Evolutionary conservation across 2,888 invertebrate species (phyloP).

Genomic region (Apotomis capreana): DNA sequence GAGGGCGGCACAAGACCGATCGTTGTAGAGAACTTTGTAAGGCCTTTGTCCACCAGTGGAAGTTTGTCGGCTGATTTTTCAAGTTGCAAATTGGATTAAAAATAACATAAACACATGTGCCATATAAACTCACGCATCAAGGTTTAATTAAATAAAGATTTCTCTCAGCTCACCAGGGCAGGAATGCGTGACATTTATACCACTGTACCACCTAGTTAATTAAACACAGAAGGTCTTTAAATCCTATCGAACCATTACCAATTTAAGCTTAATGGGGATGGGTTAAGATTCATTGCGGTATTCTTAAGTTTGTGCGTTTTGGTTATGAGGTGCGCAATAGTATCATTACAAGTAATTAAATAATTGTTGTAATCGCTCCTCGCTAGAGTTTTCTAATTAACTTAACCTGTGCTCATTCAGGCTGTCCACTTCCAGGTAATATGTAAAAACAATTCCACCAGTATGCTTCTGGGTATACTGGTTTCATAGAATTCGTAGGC

Average conservation of each 20-base stretch:
- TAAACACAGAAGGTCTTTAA: not conserved
- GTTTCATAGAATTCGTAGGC: too few relatives aligned
- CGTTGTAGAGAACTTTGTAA: too few relatives aligned
- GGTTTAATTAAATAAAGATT: constrained; percentile 15
- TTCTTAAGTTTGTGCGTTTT: not conserved
- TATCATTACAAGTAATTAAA: not conserved
- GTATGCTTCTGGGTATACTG: too few relatives aligned
- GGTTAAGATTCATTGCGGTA: not conserved
- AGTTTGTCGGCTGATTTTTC: not conserved
- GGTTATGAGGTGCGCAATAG: not conserved
- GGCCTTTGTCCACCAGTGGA: too few relatives aligned
- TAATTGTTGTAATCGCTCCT: not conserved
- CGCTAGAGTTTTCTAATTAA: not conserved
- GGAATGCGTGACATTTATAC: constrained; percentile 11
- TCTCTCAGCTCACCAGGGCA: not conserved
- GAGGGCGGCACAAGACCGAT: too few relatives aligned
- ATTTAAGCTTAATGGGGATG: not conserved
- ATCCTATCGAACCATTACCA: not conserved
- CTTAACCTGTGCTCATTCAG: not conserved
- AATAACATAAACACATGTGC: not conserved
- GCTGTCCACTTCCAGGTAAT: not conserved
- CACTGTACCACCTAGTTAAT: not conserved
- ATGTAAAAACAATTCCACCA: too few relatives aligned
- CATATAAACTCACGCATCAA: constrained; percentile 2
- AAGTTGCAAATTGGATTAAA: constrained; percentile 1